These are phyloP conservation scores for Turdus rufiventris DNA, from an alignment of 2,113 vertebrate genomes.

Conservation along the genomic window DNA sequence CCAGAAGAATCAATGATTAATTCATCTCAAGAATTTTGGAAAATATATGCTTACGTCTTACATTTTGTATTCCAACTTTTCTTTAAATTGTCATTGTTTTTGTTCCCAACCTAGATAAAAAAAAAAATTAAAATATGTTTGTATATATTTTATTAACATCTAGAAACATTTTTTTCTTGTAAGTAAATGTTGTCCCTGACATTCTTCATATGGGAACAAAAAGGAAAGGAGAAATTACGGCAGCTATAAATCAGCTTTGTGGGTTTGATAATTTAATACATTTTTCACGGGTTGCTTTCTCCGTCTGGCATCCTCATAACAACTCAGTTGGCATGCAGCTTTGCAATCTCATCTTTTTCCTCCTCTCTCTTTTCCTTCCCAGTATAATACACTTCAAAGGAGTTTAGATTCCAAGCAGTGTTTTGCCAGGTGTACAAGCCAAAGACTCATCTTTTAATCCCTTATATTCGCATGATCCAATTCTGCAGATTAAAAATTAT, in stretches of 20 bases:
- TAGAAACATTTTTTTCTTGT: not conserved
- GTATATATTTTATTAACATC: not conserved
- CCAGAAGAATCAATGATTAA: not conserved
- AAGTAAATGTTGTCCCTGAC: constrained; percentile 3
- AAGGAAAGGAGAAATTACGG: constrained; percentile 4
- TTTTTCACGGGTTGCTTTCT: constrained; percentile 53
- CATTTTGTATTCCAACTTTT: not conserved
- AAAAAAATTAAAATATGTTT: not conserved
- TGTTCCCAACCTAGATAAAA: not conserved
- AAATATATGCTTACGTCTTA: not conserved
- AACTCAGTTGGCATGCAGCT: constrained; percentile 53
- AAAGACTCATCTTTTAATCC: constrained; percentile 54
- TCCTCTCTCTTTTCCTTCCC: not conserved
- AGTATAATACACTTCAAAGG: constrained; percentile 53
- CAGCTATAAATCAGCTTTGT: constrained; percentile 60
- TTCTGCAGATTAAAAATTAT: constrained; percentile 55
- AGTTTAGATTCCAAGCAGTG: constrained; percentile 29
- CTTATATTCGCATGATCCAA: not conserved
- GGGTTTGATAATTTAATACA: constrained; percentile 62
- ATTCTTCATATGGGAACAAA: constrained; percentile 39
- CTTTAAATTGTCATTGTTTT: not conserved
- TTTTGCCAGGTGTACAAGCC: constrained; percentile 52
- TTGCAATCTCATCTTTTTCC: constrained; percentile 43
- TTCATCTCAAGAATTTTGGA: not conserved
- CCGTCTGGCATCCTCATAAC: constrained; percentile 26